Percentiles rank a stretch among this genome's conserved stretches.
phyloP scores from a whole-genome alignment of 2,888 invertebrate species.

The Phaedon cochleariae region DNA sequence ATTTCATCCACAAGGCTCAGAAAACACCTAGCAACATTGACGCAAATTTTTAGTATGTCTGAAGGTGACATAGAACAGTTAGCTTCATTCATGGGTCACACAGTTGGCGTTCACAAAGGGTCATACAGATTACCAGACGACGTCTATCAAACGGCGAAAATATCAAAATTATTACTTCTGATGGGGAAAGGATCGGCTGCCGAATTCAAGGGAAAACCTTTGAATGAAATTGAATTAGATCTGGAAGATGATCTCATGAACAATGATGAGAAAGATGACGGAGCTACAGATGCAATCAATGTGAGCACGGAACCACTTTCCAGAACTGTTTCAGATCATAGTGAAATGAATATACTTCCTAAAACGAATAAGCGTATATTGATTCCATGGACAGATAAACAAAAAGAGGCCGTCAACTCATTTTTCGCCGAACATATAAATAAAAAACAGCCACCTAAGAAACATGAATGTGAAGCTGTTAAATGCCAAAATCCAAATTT shows the following conservation, averaged over 20 bases:
- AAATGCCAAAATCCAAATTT: slow-evolving; percentile 23
- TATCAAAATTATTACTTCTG: slow-evolving; percentile 23
- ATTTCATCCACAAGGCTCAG: slow-evolving; percentile 38
- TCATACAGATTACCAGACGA: slow-evolving; percentile 31
- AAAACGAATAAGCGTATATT: slow-evolving; percentile 6
- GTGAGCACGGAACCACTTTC: too few relatives aligned
- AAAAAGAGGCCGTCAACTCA: slow-evolving; percentile 19
- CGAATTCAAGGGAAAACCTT: slow-evolving; percentile 29
- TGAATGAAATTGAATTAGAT: slow-evolving; percentile 34
- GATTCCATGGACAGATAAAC: slow-evolving; percentile 26
- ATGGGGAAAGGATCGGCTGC: slow-evolving; percentile 33
- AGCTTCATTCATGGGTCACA: slow-evolving; percentile 43
- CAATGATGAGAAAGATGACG: not conserved
- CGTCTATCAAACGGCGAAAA: slow-evolving; percentile 23
- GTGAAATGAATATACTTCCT: not conserved
- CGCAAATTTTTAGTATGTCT: slow-evolving; percentile 39
- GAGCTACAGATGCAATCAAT: not conserved
- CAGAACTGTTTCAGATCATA: not conserved
- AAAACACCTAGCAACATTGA: slow-evolving; percentile 42
- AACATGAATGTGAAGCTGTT: slow-evolving; percentile 26
- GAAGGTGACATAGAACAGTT: slow-evolving; percentile 42
- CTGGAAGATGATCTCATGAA: slow-evolving; percentile 23
- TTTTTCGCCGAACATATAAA: slow-evolving; percentile 31
- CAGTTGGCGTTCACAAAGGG: slow-evolving; percentile 33
- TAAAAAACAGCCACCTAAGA: slow-evolving; percentile 30